Percentiles rank a stretch among this genome's conserved stretches.
These are phyloP conservation scores for Gobio occitaniae DNA, from an alignment of 2,797 vertebrate genomes.

Conservation along the genomic window DNA sequence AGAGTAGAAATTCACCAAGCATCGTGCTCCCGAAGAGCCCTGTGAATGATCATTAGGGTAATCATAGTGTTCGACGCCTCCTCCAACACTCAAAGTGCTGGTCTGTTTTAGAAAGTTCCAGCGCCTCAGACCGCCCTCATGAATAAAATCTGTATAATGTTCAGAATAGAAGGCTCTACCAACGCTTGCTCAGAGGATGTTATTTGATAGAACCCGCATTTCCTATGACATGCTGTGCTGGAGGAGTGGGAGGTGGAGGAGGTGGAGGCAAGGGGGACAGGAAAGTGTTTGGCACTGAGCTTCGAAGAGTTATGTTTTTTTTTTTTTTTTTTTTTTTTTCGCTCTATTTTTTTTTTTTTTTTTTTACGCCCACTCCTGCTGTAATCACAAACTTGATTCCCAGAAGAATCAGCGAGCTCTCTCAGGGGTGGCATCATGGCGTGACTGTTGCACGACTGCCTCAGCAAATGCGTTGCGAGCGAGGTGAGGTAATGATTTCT, in stretches of 20 bases:
- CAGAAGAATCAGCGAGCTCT: slow-evolving; percentile 52
- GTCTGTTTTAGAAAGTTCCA: slow-evolving; percentile 53
- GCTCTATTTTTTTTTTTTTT: background rate
- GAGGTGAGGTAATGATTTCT: slow-evolving; percentile 54
- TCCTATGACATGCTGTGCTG: slow-evolving; percentile 57
- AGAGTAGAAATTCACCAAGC: background rate
- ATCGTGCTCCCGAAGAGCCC: slow-evolving; percentile 24
- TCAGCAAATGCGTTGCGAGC: slow-evolving; percentile 38
- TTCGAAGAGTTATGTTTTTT: slow-evolving; percentile 47
- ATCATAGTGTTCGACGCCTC: slow-evolving; percentile 53
- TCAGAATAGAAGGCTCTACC: slow-evolving; percentile 50
- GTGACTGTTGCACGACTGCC: slow-evolving; percentile 44
- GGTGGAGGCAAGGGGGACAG: slow-evolving; percentile 38
- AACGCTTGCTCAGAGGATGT: slow-evolving; percentile 46
- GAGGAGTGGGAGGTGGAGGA: slow-evolving; percentile 55
- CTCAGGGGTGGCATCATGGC: slow-evolving; percentile 56
- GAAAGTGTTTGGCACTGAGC: slow-evolving; percentile 44
- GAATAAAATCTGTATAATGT: slow-evolving; percentile 58
- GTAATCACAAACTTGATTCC: slow-evolving; percentile 59
- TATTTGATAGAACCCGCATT: slow-evolving; percentile 58
- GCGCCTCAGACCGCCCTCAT: slow-evolving; percentile 53
- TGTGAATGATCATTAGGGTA: slow-evolving; percentile 50
- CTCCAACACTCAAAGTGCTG: slow-evolving; percentile 51
- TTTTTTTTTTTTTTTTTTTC: slow-evolving; percentile 20
- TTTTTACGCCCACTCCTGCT: slow-evolving; percentile 50